These are phyloP conservation scores for Zoanthus gigantus DNA, from an alignment of 92 coral and sea anemone species.

Conservation along the genomic window DNA sequence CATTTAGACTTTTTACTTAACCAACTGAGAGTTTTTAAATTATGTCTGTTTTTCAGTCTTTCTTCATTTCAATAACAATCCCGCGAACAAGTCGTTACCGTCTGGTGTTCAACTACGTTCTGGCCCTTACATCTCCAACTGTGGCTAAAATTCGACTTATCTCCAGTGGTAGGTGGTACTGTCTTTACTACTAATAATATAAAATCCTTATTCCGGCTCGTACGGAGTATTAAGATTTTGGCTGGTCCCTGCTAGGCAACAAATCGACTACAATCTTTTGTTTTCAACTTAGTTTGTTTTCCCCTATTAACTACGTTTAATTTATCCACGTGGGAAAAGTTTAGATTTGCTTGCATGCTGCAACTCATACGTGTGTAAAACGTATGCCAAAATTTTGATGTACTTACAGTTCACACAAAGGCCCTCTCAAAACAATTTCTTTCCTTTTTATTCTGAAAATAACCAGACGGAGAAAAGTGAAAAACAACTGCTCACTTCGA, in stretches of 20 bases:
- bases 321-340: too few species aligned
- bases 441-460: too few species aligned
- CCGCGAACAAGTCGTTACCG: conserved; percentile 86
- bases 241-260: neutral
- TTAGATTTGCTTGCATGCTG: too few species aligned
- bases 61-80: conserved; percentile 68
- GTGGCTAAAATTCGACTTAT: conserved; percentile 36
- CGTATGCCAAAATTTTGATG: too few species aligned
- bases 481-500: too few species aligned
- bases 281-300: too few species aligned
- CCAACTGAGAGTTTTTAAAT: neutral
- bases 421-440: too few species aligned
- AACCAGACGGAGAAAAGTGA: too few species aligned
- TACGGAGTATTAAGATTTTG: neutral
- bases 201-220: neutral
- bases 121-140: conserved; percentile 49
- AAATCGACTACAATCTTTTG: neutral
- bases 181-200: neutral
- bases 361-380: too few species aligned
- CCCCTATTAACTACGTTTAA: too few species aligned
- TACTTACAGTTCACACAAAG: too few species aligned
- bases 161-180: conserved; percentile 30
- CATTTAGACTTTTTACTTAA: neutral
- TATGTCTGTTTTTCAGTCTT: conserved; percentile 49
- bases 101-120: conserved; percentile 80